Evolutionary conservation across 2,888 invertebrate species (phyloP), one percentile per base, ranked within the genome.

Genomic region (Pelosia muscerda): DNA sequence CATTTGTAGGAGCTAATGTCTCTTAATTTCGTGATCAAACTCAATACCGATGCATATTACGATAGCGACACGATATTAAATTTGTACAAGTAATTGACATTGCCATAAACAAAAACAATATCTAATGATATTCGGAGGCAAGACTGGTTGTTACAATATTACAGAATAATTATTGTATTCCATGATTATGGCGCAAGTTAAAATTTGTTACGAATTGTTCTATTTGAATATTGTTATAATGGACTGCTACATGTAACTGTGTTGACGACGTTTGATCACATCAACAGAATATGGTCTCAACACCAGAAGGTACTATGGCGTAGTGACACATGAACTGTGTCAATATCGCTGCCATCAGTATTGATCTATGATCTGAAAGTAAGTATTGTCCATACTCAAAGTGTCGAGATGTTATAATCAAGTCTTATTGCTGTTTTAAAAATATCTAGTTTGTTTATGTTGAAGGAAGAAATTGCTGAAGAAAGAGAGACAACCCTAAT

Each of bases 401-500:
- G 2, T 42, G 42, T 42, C 3, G 15, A 38, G 15, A 38, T 38
- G 15, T 38, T 38, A 1, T 38, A 13, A 13, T 3, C 1, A 38
- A 38, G 15, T 15, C 15, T 15, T 38, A 38, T 4, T 5, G 3
- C 38, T 38, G 15, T 6, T 42, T 15, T 15, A 38, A 4, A 38
- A 38, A 38, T 13, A 2, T 3, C 4, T 38, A 38, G 4, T 38
- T 3, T 15, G 15, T 15, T 15, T 38, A 15, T 38, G 5, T 38
- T 38, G 4, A 38, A 38, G 49, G 9, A 49, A n/a, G 0, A 49
- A 0, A 34, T 25, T 9, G 8, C n/a, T 10, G 4, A 49, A 58
- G 0, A 26, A 54, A 25, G 11, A 53, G 62, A 55, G 64, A 19
- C 83, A 78, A 15, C 79, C 81, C 82, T 82, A 70, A 67, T 75